phyloP scores from a whole-genome alignment of 2,113 vertebrate genomes.

The Notarius quadriscutis region DNA sequence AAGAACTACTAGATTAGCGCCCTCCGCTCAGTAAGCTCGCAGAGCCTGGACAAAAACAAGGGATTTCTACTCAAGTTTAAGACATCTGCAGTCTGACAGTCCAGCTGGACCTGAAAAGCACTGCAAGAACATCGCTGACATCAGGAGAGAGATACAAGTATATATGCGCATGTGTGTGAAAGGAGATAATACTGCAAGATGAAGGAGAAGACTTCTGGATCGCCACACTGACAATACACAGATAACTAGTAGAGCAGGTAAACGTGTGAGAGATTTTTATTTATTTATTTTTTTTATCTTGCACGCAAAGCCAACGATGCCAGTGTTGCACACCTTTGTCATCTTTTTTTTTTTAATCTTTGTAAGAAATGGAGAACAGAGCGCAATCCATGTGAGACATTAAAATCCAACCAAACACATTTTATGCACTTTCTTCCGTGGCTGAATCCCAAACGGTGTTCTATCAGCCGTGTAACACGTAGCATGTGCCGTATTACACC shows the following conservation, averaged over 20 bases:
- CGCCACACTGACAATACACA: not conserved
- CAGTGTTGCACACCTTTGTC: not conserved
- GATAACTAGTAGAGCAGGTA: not conserved
- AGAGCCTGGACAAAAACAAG: constrained; percentile 6
- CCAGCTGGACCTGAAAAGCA: not conserved
- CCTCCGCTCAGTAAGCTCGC: constrained; percentile 4
- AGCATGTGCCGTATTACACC: not conserved
- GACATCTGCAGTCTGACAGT: constrained; percentile 28
- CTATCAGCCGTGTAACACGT: constrained; percentile 5
- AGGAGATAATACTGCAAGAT: not conserved
- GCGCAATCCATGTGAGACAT: not conserved
- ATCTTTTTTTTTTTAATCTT: not conserved
- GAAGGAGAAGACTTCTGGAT: not conserved
- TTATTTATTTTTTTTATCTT: too few species aligned
- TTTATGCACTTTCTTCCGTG: not conserved
- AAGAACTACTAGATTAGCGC: constrained; percentile 10
- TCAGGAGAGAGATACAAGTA: constrained; percentile 17
- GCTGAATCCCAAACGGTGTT: constrained; percentile 4
- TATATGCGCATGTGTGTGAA: constrained; percentile 1
- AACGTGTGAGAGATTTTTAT: too few species aligned
- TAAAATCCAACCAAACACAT: not conserved
- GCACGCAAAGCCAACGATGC: not conserved
- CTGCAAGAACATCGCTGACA: constrained; percentile 9
- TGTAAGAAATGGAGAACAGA: not conserved
- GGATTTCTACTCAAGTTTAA: constrained; percentile 7